Evolutionary conservation across 2,113 vertebrate genomes (phyloP).

Genomic region (Uria aalge): DNA sequence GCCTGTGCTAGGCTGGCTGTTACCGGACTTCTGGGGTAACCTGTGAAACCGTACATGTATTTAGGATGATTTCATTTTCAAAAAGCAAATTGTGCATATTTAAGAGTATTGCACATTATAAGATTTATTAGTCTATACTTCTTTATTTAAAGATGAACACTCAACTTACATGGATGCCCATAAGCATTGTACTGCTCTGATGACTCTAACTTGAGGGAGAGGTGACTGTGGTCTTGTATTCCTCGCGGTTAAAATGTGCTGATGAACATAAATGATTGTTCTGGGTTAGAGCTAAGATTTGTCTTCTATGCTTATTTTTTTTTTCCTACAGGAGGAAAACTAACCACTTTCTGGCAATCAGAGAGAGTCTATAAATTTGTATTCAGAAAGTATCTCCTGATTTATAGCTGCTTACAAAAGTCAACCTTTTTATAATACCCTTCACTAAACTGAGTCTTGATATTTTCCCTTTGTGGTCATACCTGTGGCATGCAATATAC

Average conservation of each 20-base stretch:
- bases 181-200: background rate
- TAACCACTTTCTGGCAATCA: background rate
- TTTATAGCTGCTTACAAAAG: background rate
- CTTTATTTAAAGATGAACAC: background rate
- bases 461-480: background rate
- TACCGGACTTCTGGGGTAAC: background rate
- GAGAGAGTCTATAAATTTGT: background rate
- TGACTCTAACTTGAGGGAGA: background rate
- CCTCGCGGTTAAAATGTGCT: background rate
- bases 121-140: background rate
- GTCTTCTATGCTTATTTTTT: background rate
- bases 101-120: background rate
- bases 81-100: background rate
- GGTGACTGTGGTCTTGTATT: background rate
- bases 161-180: background rate
- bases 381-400: background rate
- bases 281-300: background rate
- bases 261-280: background rate
- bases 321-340: background rate
- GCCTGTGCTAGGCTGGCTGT: background rate
- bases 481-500: no score
- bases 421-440: background rate
- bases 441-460: background rate
- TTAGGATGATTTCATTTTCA: background rate
- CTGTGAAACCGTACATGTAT: rapidly evolving